Percentiles rank a stretch among this genome's conserved stretches.
Evolutionary conservation across 2,113 vertebrate species (phyloP).

Genomic region (Cyprinodon variegatus): DNA sequence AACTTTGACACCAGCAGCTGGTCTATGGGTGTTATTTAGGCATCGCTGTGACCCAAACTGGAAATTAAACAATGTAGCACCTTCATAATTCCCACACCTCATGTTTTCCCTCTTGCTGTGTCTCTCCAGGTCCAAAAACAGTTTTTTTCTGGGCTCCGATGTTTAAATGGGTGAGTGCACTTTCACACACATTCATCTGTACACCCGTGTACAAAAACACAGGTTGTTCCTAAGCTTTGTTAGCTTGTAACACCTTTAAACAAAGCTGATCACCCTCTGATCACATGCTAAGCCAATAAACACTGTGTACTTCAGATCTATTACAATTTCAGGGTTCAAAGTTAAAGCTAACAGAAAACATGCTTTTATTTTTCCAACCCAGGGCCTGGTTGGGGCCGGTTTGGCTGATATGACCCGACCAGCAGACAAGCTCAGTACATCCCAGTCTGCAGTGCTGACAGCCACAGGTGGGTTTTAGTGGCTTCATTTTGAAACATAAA

Average conservation of each 20-base stretch:
- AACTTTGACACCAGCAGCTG: no score
- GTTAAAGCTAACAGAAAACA: not conserved
- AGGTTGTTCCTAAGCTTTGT: not conserved
- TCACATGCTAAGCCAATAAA: not conserved
- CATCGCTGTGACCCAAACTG: not conserved
- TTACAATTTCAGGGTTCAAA: not conserved
- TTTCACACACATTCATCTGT: not conserved
- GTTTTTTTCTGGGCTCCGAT: constrained; percentile 99
- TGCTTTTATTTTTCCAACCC: constrained; percentile 4
- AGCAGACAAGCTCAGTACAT: constrained; percentile 93
- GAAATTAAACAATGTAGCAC: not conserved
- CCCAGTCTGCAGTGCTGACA: constrained; percentile 91
- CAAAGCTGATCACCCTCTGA: not conserved
- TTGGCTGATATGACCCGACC: constrained; percentile 95
- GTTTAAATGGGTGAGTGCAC: constrained; percentile 95
- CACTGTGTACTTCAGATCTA: not conserved
- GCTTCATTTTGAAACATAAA: not conserved
- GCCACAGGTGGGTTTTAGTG: constrained; percentile 86
- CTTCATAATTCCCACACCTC: not conserved
- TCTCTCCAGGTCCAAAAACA: constrained; percentile 89
- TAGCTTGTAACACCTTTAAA: not conserved
- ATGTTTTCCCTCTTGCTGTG: constrained; percentile 1
- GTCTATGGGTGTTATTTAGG: not conserved
- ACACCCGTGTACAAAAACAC: not conserved
- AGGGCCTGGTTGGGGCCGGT: constrained; percentile 93